These are phyloP conservation scores for Poeciliopsis presidionis DNA, from an alignment of 2,797 vertebrate species.

Conservation along the genomic window DNA sequence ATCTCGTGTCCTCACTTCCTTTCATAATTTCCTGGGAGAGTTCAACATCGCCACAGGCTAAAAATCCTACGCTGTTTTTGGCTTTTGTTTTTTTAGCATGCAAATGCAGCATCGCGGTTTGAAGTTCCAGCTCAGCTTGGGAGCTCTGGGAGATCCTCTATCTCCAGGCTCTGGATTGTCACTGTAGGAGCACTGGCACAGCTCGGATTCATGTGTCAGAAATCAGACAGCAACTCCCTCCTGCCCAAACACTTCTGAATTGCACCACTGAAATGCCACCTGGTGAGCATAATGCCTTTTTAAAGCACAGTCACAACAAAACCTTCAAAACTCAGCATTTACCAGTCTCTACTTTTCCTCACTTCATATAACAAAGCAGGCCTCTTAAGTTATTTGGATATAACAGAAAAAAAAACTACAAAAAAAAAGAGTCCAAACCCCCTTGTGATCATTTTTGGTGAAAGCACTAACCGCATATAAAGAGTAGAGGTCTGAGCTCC, in stretches of 20 bases:
- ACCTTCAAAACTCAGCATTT: constrained; percentile 7
- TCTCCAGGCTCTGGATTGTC: constrained; percentile 39
- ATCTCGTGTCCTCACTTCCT: constrained; percentile 51
- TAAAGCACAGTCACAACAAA: neutral
- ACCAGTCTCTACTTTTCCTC: constrained; percentile 12
- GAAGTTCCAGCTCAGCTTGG: constrained; percentile 54
- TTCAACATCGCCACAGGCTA: constrained; percentile 49
- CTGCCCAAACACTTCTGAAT: constrained; percentile 9
- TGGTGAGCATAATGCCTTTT: constrained; percentile 11
- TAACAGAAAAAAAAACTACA: neutral
- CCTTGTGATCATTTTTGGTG: constrained; percentile 39
- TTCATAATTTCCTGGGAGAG: constrained; percentile 53
- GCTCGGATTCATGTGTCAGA: constrained; percentile 16
- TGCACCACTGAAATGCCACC: constrained; percentile 12
- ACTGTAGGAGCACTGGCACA: constrained; percentile 25
- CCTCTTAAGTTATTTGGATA: constrained; percentile 1
- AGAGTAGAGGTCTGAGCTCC: constrained; percentile 25
- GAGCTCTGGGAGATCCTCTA: constrained; percentile 47
- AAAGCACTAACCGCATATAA: constrained; percentile 20
- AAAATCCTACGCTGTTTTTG: constrained; percentile 9
- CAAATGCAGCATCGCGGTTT: constrained; percentile 53
- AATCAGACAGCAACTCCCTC: constrained; percentile 22
- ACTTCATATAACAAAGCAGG: neutral
- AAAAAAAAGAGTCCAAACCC: neutral
- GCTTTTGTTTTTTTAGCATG: constrained; percentile 31